phyloP scores from a whole-genome alignment of 2,797 vertebrate genomes.

The Pteronotus mesoamericanus region DNA sequence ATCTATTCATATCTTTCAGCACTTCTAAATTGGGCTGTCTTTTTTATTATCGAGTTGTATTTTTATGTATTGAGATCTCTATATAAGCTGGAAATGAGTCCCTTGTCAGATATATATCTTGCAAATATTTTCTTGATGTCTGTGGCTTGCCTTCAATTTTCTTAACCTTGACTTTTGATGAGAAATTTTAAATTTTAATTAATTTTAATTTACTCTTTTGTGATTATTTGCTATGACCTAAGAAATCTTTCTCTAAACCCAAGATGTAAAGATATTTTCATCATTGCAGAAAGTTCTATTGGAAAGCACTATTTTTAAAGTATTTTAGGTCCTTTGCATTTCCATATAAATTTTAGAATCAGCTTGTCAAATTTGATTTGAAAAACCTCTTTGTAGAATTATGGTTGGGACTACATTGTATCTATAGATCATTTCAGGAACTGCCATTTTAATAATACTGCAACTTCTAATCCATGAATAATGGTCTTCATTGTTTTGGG shows the following conservation, averaged over 20 bases:
- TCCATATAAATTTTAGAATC: constrained; percentile 1
- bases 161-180: constrained; percentile 1
- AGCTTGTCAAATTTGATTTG: not conserved
- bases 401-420: not conserved
- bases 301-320: not conserved
- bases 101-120: not conserved
- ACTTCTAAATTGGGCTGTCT: not conserved
- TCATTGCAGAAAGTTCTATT: not conserved
- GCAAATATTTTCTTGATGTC: constrained; percentile 2
- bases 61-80: not conserved
- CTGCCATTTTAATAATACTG: not conserved
- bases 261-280: not conserved
- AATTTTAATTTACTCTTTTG: constrained; percentile 15
- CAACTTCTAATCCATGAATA: not conserved
- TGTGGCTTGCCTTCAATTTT: constrained; percentile 33
- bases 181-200: constrained; percentile 13
- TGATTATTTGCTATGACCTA: not conserved
- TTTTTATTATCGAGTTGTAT: not conserved
- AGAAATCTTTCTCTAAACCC: not conserved
- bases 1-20: constrained; percentile 11
- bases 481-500: not conserved
- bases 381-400: not conserved
- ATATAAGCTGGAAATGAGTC: not conserved
- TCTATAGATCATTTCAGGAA: not conserved
- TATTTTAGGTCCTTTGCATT: not conserved